These are phyloP conservation scores for Cephalopholis sonnerati DNA, from an alignment of 2,113 vertebrate species.

Conservation along the genomic window DNA sequence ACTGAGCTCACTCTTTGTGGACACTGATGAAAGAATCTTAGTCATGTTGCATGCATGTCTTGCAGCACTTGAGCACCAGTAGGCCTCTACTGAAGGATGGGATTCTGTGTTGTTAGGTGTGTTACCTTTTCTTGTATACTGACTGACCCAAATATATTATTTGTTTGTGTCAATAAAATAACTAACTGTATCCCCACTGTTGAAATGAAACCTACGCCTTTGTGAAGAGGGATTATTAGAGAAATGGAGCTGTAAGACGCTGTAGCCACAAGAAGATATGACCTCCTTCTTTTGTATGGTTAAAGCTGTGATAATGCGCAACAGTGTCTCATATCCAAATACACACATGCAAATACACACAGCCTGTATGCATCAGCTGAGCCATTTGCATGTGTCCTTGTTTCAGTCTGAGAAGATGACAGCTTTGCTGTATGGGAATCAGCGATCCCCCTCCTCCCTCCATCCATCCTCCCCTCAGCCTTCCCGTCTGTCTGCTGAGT, in stretches of 20 bases:
- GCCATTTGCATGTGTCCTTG: conserved; percentile 73
- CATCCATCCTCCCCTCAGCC: not conserved
- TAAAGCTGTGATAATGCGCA: conserved; percentile 4
- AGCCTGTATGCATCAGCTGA: conserved; percentile 62
- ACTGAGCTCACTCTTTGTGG: no score
- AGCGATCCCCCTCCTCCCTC: not conserved
- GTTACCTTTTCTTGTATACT: no score
- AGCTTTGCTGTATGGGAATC: conserved; percentile 59
- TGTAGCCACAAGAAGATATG: not conserved
- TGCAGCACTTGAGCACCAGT: no score
- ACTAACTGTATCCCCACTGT: no score
- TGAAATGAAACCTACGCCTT: no score
- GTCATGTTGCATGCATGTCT: no score
- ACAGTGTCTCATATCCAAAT: conserved; percentile 39
- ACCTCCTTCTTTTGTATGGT: conserved; percentile 53
- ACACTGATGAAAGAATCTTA: no score
- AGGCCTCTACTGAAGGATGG: no score
- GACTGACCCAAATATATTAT: no score
- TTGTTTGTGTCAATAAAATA: no score
- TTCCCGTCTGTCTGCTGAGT: conserved; percentile 41
- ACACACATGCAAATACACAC: conserved; percentile 46
- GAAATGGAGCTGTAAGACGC: not conserved
- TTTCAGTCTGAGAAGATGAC: conserved; percentile 52
- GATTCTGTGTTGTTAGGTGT: no score
- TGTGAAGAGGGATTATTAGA: not conserved